Evolutionary conservation across 2,888 invertebrate species (phyloP).

Genomic region (Onthophagus sagittarius): DNA sequence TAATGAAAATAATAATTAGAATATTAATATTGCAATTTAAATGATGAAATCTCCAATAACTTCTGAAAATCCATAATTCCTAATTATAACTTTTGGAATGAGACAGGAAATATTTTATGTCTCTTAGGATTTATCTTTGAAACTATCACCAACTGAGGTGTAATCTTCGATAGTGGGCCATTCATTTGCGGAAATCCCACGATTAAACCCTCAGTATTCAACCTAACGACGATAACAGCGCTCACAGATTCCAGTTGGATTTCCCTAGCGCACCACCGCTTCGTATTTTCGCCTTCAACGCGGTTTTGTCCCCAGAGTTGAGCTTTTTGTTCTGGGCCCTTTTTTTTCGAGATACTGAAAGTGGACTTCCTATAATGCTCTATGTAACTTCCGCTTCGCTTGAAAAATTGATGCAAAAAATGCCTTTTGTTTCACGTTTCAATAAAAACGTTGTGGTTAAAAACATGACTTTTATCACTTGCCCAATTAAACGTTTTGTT

Average conservation of each 20-base stretch:
- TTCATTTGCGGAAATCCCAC: background rate
- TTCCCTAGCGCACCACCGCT: background rate
- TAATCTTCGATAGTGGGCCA: background rate
- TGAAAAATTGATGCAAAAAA: background rate
- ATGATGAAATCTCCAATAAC: too few relatives aligned
- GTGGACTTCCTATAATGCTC: background rate
- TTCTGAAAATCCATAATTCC: too few relatives aligned
- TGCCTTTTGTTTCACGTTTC: background rate
- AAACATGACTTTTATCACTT: background rate
- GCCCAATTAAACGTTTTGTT: background rate
- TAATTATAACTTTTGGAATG: too few relatives aligned
- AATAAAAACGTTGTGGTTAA: background rate
- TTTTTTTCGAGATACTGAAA: background rate
- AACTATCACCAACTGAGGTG: background rate
- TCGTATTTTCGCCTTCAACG: background rate
- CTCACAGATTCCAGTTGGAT: background rate
- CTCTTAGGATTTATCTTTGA: too few relatives aligned
- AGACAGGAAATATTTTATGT: too few relatives aligned
- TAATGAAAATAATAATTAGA: too few relatives aligned
- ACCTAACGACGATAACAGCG: background rate
- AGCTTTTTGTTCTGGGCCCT: background rate
- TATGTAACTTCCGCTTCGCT: background rate
- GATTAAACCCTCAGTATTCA: background rate
- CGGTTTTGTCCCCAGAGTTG: background rate
- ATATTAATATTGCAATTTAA: too few relatives aligned